Base-by-base conservation (phyloP, 2,113 vertebrate genomes). In the Urocolius indicus region DNA sequence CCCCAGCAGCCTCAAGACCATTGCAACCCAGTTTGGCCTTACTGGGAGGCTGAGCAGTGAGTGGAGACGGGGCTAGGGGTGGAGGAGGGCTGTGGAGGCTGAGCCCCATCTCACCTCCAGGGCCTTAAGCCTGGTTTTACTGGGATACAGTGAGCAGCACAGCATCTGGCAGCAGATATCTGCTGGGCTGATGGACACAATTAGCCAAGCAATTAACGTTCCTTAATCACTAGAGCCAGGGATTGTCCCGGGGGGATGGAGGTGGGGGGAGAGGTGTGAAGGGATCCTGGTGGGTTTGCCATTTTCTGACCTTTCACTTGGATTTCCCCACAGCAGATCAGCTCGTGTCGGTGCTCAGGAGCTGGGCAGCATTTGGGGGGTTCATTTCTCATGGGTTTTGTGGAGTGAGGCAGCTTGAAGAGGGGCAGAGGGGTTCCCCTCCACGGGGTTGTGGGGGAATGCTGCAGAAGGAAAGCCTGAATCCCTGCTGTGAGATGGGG, bases 181-280 rank as follows among this genome's bases (percentile, higher is more conserved):
- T 32, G 63, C 23, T 32, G 43, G 52, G 16, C 71, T 48, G 66
- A 7, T 0, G 13, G 0, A 13, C 19, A 65, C 80, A 55, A 91
- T 86, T 59, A 83, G 11, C 49, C 10, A 19, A 45, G 36, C 30
- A 73, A 73, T 7, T 38, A 26, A 13, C 12, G 5, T 13, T 49
- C 32, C 24, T 79, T 79, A 62, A 79, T 88, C 34, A 55, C 29
- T 5, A 32, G 51, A 36, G 2, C 16, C 5, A 23, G 43, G 18
- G 24, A 32, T 38, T 0, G 0, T 29, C 32, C 26, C 1, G 4
- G 12, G 43, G 21, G 4, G 8, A 2, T 5, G 3, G 14, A 30
- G 13, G 8, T 5, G 22, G 41, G 5, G 13, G n/a, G 24, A 6
- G 5, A 3, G 5, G 0, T 13, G 48, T 15, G 69, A 13, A 18